These are phyloP conservation scores for Rhamnusium bicolor DNA, from an alignment of 2,888 invertebrate species.

Conservation along the genomic window DNA sequence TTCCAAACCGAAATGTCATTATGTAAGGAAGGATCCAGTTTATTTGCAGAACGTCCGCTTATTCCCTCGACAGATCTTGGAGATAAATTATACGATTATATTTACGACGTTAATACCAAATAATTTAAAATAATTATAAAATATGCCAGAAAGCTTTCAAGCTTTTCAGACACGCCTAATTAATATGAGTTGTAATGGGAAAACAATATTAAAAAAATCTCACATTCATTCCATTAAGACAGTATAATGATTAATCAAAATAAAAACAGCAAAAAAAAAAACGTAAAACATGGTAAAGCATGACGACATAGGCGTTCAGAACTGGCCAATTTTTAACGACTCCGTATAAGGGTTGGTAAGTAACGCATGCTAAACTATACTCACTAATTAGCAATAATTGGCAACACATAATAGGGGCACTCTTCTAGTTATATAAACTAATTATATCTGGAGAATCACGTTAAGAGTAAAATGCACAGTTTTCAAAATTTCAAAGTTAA, in stretches of 20 bases:
- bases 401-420: too few relatives aligned
- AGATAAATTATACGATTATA: slow-evolving; percentile 11
- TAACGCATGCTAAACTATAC: not conserved
- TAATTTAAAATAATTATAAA: slow-evolving; percentile 29
- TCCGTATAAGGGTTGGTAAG: not conserved
- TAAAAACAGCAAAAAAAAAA: not conserved
- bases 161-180: slow-evolving; percentile 3
- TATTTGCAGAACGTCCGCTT: not conserved
- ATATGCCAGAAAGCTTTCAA: slow-evolving; percentile 28
- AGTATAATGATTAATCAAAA: slow-evolving; percentile 16
- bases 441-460: too few relatives aligned
- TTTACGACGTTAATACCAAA: slow-evolving; percentile 29
- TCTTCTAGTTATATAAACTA: too few relatives aligned
- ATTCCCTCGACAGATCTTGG: not conserved
- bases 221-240: slow-evolving; percentile 2
- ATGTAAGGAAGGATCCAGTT: not conserved
- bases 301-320: not conserved
- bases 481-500: too few relatives aligned
- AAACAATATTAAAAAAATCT: slow-evolving; percentile 4
- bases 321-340: not conserved
- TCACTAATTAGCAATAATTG: too few relatives aligned
- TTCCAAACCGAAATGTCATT: slow-evolving; percentile 3
- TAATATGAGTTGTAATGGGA: slow-evolving; percentile 9
- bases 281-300: not conserved
- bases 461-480: too few relatives aligned